A percentile compares a stretch with the other conserved stretches of the same genome.
Evolutionary conservation across 2,113 vertebrate species (phyloP).

Genomic region (Cynocephalus volans): DNA sequence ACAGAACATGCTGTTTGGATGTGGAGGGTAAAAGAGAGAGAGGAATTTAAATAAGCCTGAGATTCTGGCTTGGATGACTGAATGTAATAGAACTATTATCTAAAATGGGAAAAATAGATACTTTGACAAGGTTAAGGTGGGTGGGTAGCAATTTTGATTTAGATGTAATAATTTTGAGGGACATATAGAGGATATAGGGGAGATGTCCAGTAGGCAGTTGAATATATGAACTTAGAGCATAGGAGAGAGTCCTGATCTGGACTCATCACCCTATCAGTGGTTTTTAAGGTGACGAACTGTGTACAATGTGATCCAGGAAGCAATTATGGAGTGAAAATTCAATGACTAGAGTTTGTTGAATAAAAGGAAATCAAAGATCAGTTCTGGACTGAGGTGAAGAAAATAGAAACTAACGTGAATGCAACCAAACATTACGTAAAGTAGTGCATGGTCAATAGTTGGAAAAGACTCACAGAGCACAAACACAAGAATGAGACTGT

Average conservation of each 20-base stretch:
- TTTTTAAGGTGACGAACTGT: not conserved
- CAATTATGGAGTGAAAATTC: not conserved
- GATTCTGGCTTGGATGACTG: not conserved
- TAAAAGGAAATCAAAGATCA: not conserved
- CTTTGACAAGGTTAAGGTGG: not conserved
- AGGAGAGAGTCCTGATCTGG: not conserved
- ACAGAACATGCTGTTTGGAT: not conserved
- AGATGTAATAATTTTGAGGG: not conserved
- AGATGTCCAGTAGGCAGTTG: not conserved
- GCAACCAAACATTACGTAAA: not conserved
- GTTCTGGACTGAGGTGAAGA: not conserved
- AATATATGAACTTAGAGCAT: not conserved
- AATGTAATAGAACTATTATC: not conserved
- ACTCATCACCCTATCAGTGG: not conserved
- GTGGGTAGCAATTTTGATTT: not conserved
- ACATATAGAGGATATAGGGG: rapidly evolving
- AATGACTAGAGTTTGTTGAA: not conserved
- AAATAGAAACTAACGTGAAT: not conserved
- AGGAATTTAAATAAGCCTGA: not conserved
- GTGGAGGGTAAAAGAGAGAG: not conserved
- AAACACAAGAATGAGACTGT: not conserved
- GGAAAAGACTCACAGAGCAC: not conserved
- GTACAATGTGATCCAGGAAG: not conserved
- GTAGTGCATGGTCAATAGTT: not conserved
- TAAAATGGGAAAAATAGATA: not conserved